Base-by-base conservation (phyloP, 2,113 vertebrate species). In the Cynopterus brachyotis region DNA sequence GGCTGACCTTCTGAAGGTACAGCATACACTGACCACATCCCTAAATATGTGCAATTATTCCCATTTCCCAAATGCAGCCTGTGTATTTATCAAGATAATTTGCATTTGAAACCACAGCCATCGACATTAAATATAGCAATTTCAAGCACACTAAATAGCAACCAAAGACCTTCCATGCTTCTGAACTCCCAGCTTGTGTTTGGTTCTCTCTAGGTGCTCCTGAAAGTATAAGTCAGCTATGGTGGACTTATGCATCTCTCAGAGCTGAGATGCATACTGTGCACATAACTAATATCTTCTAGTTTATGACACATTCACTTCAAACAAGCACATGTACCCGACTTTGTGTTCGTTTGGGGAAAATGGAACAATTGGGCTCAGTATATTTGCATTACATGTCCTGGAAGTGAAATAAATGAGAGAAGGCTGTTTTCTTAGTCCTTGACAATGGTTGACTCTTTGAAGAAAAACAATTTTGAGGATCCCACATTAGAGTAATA, bases 281-380 rank as follows among this genome's bases (percentile, higher is more conserved):
- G 42, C 89, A 96, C 47, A 40, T 88, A 89, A 94, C 89, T 66
- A 83, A 75, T 88, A 93, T 64, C 59, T 53, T 97, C 62, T 79
- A 76, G n/a, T 87, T 96, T 89, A 93, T 93, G 82, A 86, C 42
- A 83, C 32, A 16, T 96, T 79, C 50, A 60, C 75, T 89, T 47
- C 32, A 80, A 86, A 92, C 42, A 93, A 91, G 79, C 45, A 82
- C 79, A 78, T 2, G 12, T 55, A 73, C 62, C 96, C 95, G 80
- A 97, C 88, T 84, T 96, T 15, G 1, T 42, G 89, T 37, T 47
- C 2, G 0, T 60, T 83, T 70, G 82, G 64, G 85, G 73, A 93
- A 97, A 93, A 89, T 45, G 59, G 37, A 69, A 89, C 62, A 78
- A 64, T 17, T 3, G 9, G 57, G 40, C 9, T 96, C 12, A 30